A percentile compares a stretch with the other conserved stretches of the same genome.
These are phyloP conservation scores for Pecten maximus DNA, from an alignment of 2,888 invertebrate genomes.

Conservation along the genomic window DNA sequence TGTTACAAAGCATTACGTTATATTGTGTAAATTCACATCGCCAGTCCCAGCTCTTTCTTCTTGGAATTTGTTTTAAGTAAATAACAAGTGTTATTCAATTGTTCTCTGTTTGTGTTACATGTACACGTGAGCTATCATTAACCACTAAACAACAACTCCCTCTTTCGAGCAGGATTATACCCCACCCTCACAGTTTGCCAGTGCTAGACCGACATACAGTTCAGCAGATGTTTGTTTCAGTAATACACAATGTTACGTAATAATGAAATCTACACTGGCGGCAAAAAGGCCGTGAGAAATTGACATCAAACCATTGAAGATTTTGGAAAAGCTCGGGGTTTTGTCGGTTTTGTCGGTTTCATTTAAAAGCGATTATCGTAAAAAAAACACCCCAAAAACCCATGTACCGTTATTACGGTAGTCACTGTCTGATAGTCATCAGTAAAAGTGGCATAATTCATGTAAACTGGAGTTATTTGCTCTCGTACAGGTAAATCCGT, in stretches of 20 bases:
- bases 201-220: not conserved
- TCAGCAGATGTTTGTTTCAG: not conserved
- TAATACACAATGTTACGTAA: not conserved
- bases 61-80: not conserved
- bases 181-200: not conserved
- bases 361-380: not conserved
- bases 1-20: not conserved
- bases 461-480: too few species aligned
- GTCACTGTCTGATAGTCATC: too few species aligned
- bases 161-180: not conserved
- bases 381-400: not conserved
- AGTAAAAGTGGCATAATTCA: too few species aligned
- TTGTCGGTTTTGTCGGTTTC: not conserved
- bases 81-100: not conserved
- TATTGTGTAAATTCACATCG: not conserved
- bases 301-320: not conserved
- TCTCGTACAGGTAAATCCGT: too few species aligned
- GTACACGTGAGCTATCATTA: not conserved
- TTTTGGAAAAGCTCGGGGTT: not conserved
- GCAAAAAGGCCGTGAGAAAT: constrained; percentile 30
- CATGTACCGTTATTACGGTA: too few species aligned
- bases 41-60: not conserved
- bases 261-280: not conserved
- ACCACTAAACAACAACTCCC: not conserved
- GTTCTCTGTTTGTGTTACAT: not conserved